These are phyloP conservation scores for Uropetala carovei DNA, from an alignment of 2,888 invertebrate genomes.

Conservation along the genomic window DNA sequence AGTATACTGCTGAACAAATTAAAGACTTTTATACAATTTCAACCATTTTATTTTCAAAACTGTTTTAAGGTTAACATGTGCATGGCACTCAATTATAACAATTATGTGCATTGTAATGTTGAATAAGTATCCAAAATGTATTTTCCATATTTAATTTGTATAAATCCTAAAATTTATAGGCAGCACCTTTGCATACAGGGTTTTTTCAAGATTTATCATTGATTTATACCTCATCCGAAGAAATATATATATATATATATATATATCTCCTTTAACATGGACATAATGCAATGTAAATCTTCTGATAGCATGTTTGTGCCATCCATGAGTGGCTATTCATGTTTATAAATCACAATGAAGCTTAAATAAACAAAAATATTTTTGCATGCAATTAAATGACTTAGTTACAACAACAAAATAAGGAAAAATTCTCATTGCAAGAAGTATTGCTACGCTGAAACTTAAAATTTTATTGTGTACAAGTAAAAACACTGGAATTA, in stretches of 20 bases:
- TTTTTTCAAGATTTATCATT: slow-evolving; percentile 42
- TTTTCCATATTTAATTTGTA: slow-evolving; percentile 57
- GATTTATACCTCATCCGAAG: neutral
- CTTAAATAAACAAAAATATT: slow-evolving; percentile 3
- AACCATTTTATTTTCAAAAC: slow-evolving; percentile 64
- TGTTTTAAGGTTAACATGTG: slow-evolving; percentile 62
- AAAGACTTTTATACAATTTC: slow-evolving; percentile 42
- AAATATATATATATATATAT: neutral
- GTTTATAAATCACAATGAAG: slow-evolving; percentile 25
- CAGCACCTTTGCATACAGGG: slow-evolving; percentile 60
- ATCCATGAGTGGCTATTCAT: slow-evolving; percentile 21
- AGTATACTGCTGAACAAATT: slow-evolving; percentile 5
- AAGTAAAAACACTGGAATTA: neutral
- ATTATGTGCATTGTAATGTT: slow-evolving; percentile 63
- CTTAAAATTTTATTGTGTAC: slow-evolving; percentile 4
- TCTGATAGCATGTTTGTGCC: slow-evolving; percentile 34
- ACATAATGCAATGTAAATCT: neutral
- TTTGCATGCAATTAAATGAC: neutral
- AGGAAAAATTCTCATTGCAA: neutral
- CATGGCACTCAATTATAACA: slow-evolving; percentile 62
- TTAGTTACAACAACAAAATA: slow-evolving; percentile 25
- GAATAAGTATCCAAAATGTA: slow-evolving; percentile 64
- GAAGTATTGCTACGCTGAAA: neutral
- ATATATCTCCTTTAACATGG: slow-evolving; percentile 1
- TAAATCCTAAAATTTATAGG: slow-evolving; percentile 63